Conservation (phyloP, 1,140 invertebrate species). For the Pemphigus obesinymphae region DNA sequence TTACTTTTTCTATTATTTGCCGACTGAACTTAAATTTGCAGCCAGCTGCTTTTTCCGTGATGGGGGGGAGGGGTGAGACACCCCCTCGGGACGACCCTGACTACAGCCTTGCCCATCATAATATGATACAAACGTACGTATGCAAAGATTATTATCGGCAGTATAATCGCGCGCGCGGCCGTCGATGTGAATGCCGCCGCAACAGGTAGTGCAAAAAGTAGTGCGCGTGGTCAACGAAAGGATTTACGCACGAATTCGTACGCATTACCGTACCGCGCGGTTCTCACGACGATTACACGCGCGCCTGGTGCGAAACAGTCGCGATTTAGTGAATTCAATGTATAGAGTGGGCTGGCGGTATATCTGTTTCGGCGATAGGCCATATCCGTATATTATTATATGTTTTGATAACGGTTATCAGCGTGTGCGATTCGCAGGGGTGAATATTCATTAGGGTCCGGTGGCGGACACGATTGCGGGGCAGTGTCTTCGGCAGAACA, state of each 20-base stretch:
- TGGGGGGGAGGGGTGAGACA: no score
- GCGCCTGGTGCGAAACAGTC: neutral
- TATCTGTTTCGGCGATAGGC: neutral
- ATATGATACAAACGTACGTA: neutral
- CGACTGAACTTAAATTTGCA: no score
- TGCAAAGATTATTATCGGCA: neutral
- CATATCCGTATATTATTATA: neutral
- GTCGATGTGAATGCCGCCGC: no score
- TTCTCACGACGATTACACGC: slow-evolving; percentile 15
- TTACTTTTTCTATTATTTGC: no score
- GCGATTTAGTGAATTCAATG: neutral
- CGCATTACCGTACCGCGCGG: neutral
- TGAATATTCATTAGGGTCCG: slow-evolving; percentile 30
- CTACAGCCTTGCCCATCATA: no score
- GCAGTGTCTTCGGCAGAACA: neutral
- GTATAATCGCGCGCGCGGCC: no score
- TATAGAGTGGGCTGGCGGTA: no score
- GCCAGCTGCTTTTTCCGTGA: no score
- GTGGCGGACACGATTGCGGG: neutral
- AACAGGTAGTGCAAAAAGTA: no score
- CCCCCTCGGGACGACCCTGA: no score
- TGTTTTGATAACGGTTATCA: slow-evolving; percentile 11
- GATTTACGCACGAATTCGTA: slow-evolving; percentile 21
- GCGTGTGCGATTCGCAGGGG: neutral
- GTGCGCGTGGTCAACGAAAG: neutral